phyloP scores from a whole-genome alignment of 1,140 invertebrate genomes.

The Drosophila kanapiae region DNA sequence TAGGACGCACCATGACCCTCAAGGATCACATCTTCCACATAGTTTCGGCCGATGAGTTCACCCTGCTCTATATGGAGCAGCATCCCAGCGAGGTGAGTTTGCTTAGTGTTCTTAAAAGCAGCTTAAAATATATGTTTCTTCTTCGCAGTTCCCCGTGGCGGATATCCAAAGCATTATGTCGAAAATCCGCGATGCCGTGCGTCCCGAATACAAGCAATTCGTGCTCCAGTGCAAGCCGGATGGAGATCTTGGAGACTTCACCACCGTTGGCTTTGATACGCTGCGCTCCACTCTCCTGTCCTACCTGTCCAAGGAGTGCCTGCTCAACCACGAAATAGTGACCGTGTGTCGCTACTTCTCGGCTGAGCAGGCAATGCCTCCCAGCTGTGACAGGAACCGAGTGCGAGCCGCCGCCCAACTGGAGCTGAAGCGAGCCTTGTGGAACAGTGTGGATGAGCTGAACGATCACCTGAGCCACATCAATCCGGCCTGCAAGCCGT shows the following conservation, averaged over 20 bases:
- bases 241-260: slow-evolving; percentile 57
- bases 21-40: slow-evolving; percentile 92
- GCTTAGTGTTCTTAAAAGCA: not conserved
- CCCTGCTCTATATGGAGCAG: slow-evolving; percentile 94
- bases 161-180: slow-evolving; percentile 89
- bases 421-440: slow-evolving; percentile 89
- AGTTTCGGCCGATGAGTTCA: slow-evolving; percentile 93
- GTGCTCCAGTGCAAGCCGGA: slow-evolving; percentile 88
- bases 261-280: slow-evolving; percentile 85
- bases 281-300: slow-evolving; percentile 87
- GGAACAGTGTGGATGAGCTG: slow-evolving; percentile 89
- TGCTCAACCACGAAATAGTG: slow-evolving; percentile 92
- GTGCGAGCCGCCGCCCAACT: slow-evolving; percentile 88
- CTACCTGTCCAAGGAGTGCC: slow-evolving; percentile 87
- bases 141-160: slow-evolving; percentile 89
- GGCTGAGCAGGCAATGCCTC: slow-evolving; percentile 85
- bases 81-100: slow-evolving; percentile 89
- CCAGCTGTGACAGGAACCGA: slow-evolving; percentile 85
- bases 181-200: slow-evolving; percentile 88
- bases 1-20: slow-evolving; percentile 91
- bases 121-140: no score
- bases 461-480: slow-evolving; percentile 88
- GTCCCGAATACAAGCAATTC: slow-evolving; percentile 90
- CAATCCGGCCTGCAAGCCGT: slow-evolving; percentile 87
- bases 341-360: slow-evolving; percentile 89